phyloP scores from a whole-genome alignment of 2,113 vertebrate species.

The Solea solea region DNA sequence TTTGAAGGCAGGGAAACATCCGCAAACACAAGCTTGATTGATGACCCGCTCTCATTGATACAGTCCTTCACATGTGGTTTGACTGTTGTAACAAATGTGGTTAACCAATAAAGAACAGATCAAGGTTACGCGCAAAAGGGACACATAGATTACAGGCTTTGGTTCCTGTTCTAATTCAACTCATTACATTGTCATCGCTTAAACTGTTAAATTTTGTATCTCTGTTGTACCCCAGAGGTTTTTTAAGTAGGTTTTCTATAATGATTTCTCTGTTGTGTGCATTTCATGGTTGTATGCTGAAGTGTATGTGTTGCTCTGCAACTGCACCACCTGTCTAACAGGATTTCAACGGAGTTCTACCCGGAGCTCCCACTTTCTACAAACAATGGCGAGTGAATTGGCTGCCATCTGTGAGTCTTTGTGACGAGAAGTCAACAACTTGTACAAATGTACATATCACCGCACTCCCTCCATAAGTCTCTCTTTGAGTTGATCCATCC shows the following conservation, averaged over 20 bases:
- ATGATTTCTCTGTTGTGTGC: constrained; percentile 7
- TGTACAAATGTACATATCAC: too few relatives aligned
- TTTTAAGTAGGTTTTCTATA: constrained; percentile 50
- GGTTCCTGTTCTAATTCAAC: constrained; percentile 64
- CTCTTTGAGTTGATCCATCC: too few relatives aligned
- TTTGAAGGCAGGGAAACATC: constrained; percentile 67
- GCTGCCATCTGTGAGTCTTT: too few relatives aligned
- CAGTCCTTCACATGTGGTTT: constrained; percentile 77
- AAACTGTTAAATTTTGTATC: constrained; percentile 55
- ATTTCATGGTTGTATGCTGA: too few relatives aligned
- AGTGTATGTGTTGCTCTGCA: too few relatives aligned
- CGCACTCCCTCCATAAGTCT: too few relatives aligned
- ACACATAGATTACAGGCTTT: constrained; percentile 63
- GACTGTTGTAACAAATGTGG: constrained; percentile 75
- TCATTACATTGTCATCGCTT: constrained; percentile 62
- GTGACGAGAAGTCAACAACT: too few relatives aligned
- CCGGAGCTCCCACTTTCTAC: too few relatives aligned
- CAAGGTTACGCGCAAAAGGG: constrained; percentile 48
- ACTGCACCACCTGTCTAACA: too few relatives aligned
- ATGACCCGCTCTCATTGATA: constrained; percentile 73
- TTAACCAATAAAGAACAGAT: constrained; percentile 71
- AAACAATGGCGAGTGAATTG: too few relatives aligned
- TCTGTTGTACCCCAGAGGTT: constrained; percentile 42
- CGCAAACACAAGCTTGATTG: constrained; percentile 74
- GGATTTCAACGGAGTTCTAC: too few relatives aligned